Percentiles rank a stretch among this genome's conserved stretches.
phyloP scores from a whole-genome alignment of 2,113 vertebrate genomes.

The Fulica atra region DNA sequence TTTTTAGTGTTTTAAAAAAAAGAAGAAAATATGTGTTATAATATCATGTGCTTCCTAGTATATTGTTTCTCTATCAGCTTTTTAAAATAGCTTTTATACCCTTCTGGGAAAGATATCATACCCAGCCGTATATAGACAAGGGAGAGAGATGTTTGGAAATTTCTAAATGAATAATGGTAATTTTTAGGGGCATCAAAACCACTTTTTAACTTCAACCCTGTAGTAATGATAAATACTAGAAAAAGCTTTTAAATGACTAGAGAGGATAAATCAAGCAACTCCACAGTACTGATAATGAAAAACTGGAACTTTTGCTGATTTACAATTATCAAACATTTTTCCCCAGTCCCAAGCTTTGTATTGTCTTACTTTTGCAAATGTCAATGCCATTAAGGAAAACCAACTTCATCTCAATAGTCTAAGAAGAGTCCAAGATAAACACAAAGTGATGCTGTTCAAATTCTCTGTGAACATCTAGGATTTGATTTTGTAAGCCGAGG shows the following conservation, averaged over 20 bases:
- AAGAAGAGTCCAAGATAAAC: neutral
- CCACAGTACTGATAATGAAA: neutral
- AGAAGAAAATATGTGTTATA: neutral
- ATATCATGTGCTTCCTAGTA: neutral
- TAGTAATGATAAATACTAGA: neutral
- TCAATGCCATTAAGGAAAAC: neutral
- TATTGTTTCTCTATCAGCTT: neutral
- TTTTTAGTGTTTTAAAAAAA: neutral
- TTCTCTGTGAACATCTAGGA: neutral
- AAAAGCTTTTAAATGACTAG: neutral
- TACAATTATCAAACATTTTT: neutral
- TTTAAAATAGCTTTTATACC: neutral
- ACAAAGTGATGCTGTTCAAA: neutral
- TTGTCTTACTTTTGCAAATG: neutral
- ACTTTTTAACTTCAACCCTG: neutral
- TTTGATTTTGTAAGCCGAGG: constrained; percentile 1
- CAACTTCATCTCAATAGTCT: neutral
- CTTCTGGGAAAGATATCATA: neutral
- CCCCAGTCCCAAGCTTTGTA: neutral
- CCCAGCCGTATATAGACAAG: neutral
- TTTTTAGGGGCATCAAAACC: neutral
- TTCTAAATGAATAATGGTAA: neutral
- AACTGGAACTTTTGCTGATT: neutral
- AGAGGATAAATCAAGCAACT: neutral
- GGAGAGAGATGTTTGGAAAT: neutral